A percentile compares a stretch with the other conserved stretches of the same genome.
These are phyloP conservation scores for Tachycineta bicolor DNA, from an alignment of 2,113 vertebrate species.

Conservation along the genomic window DNA sequence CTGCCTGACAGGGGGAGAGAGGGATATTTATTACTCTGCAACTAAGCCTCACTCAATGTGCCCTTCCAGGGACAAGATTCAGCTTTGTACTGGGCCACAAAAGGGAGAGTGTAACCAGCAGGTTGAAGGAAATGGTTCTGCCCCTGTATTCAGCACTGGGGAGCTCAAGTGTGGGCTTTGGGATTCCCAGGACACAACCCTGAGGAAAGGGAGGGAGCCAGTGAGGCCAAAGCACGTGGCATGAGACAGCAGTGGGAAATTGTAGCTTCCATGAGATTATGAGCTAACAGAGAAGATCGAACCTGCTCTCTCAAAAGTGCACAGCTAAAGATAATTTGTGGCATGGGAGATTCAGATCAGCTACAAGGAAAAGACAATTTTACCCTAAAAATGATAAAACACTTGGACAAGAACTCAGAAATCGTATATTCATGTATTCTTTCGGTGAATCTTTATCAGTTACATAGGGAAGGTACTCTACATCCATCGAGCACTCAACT, in stretches of 20 bases:
- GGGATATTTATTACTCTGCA: not conserved
- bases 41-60: not conserved
- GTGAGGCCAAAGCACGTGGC: not conserved
- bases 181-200: not conserved
- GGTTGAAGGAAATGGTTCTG: not conserved
- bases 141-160: not conserved
- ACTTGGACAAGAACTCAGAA: not conserved
- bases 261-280: rapidly evolving
- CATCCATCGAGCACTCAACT: not conserved
- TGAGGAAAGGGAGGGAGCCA: not conserved
- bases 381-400: not conserved
- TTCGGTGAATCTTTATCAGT: not conserved
- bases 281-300: not conserved
- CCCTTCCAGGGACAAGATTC: not conserved
- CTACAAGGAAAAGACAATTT: not conserved
- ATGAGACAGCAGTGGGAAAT: rapidly evolving
- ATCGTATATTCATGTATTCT: not conserved
- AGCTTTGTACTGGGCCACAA: not conserved
- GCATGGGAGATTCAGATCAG: not conserved
- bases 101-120: not conserved
- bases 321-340: not conserved
- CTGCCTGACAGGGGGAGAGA: not conserved
- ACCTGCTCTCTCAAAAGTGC: not conserved
- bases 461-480: not conserved
- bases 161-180: not conserved